phyloP scores from a whole-genome alignment of 1,140 invertebrate genomes.

The Subanguina moxae region DNA sequence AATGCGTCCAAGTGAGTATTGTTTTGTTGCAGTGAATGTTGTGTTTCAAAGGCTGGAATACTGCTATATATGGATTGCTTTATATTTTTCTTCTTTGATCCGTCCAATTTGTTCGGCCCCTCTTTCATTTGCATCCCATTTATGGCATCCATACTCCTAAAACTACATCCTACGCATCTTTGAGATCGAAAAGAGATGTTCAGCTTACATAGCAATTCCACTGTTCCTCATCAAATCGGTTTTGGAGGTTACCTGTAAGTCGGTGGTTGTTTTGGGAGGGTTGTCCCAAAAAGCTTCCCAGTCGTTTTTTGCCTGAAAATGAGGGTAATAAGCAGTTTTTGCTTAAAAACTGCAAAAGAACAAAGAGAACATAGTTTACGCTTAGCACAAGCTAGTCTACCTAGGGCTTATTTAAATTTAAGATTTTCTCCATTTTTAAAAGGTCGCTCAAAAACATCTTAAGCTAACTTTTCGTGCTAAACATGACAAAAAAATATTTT shows the following conservation, averaged over 20 bases:
- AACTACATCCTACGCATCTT: constrained; percentile 8
- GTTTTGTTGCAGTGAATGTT: too few species aligned
- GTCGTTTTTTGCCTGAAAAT: constrained; percentile 16
- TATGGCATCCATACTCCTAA: constrained; percentile 21
- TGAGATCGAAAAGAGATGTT: constrained; percentile 2
- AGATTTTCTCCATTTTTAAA: too few species aligned
- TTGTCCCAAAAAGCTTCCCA: constrained; percentile 38
- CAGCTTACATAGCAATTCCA: background rate
- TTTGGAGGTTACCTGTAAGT: background rate
- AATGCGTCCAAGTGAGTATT: too few species aligned
- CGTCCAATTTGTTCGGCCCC: background rate
- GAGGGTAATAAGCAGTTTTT: too few species aligned
- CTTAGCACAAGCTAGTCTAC: too few species aligned
- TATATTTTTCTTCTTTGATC: constrained; percentile 1
- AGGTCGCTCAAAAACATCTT: too few species aligned
- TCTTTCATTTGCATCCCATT: constrained; percentile 10
- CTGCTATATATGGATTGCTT: constrained; percentile 3
- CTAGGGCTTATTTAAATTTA: too few species aligned
- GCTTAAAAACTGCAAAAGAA: background rate
- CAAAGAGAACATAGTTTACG: too few species aligned
- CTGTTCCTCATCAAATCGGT: background rate
- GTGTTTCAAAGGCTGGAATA: constrained; percentile 3
- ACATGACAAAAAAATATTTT: too few species aligned
- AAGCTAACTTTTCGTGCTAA: too few species aligned
- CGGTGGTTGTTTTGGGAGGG: constrained; percentile 12